phyloP scores from a whole-genome alignment of 2,113 vertebrate genomes.

The Pangasianodon hypophthalmus region DNA sequence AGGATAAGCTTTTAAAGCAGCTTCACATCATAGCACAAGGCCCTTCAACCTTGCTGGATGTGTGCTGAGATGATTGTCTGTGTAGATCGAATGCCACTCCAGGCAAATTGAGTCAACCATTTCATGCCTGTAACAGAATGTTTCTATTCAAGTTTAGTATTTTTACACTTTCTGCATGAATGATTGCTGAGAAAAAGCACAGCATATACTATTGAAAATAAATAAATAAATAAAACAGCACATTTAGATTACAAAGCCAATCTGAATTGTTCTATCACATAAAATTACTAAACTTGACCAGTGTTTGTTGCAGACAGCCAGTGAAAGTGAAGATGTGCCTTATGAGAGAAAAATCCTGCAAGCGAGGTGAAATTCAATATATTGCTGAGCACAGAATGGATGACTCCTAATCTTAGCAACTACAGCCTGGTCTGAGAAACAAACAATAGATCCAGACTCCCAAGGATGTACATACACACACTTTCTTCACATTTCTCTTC shows the following conservation, averaged over 20 bases:
- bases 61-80: constrained; percentile 38
- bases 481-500: constrained; percentile 72
- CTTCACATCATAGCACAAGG: constrained; percentile 28
- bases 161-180: not conserved
- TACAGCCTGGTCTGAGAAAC: constrained; percentile 61
- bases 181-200: not conserved
- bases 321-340: not conserved
- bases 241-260: not conserved
- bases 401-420: constrained; percentile 63
- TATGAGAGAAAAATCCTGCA: constrained; percentile 38
- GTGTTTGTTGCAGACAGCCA: constrained; percentile 5
- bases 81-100: constrained; percentile 39
- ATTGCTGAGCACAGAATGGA: constrained; percentile 53
- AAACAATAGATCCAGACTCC: constrained; percentile 55
- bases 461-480: constrained; percentile 58
- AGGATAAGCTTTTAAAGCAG: constrained; percentile 53
- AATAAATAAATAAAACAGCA: constrained; percentile 15
- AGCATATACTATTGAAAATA: not conserved
- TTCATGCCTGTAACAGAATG: constrained; percentile 5
- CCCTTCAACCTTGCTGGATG: constrained; percentile 38
- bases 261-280: not conserved
- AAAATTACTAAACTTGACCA: not conserved
- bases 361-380: constrained; percentile 63
- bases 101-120: constrained; percentile 13
- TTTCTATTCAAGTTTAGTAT: not conserved